These are phyloP conservation scores for Crematogaster levior DNA, from an alignment of 2,888 invertebrate species.

Conservation along the genomic window DNA sequence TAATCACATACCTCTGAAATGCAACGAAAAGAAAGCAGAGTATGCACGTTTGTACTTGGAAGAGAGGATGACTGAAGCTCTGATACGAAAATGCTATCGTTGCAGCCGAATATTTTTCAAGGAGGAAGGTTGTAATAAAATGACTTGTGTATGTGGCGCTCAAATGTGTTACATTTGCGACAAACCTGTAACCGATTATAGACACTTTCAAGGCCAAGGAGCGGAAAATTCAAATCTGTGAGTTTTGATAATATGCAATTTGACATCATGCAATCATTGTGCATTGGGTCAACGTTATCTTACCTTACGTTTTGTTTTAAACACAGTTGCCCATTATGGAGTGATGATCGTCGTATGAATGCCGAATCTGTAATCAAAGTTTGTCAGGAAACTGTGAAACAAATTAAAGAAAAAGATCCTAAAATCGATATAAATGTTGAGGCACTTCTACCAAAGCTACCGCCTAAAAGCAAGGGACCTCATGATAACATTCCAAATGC, in stretches of 20 bases:
- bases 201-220: slow-evolving; percentile 87
- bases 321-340: slow-evolving; percentile 85
- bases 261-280: not conserved
- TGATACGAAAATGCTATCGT: slow-evolving; percentile 85
- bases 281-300: not conserved
- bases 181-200: slow-evolving; percentile 86
- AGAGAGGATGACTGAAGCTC: slow-evolving; percentile 80
- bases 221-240: slow-evolving; percentile 64
- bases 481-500: not conserved
- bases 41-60: slow-evolving; percentile 78
- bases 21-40: slow-evolving; percentile 82
- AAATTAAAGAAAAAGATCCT: slow-evolving; percentile 81
- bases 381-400: slow-evolving; percentile 82
- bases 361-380: slow-evolving; percentile 83
- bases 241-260: slow-evolving; percentile 17
- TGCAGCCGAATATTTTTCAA: slow-evolving; percentile 86
- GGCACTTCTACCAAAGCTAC: slow-evolving; percentile 68
- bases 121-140: slow-evolving; percentile 88
- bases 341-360: slow-evolving; percentile 83
- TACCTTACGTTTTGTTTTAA: not conserved
- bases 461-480: not conserved
- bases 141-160: slow-evolving; percentile 87
- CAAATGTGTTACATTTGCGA: slow-evolving; percentile 88
- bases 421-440: slow-evolving; percentile 83
- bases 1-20: slow-evolving; percentile 85